Base-by-base conservation (phyloP, 1,140 invertebrate genomes). In the Phenacoccus solenopsis region DNA sequence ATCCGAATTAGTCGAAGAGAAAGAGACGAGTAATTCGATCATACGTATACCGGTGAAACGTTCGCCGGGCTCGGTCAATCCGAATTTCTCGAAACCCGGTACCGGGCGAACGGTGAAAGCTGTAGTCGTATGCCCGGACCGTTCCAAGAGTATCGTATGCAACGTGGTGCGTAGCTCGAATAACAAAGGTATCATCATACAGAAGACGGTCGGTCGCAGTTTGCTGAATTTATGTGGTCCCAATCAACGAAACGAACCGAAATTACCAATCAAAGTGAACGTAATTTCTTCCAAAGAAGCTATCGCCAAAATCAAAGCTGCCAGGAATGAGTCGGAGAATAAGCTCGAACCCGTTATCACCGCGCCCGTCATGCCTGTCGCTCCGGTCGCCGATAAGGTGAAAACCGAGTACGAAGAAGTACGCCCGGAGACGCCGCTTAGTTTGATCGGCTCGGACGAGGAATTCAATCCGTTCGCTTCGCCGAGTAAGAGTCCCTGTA, bases 371-470 rank as follows among this genome's bases (percentile, higher is more conserved):
- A 9, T 20, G 56, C 4, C 56, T 7, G n/a, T 7, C 56, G n/a
- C 5, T n/a, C 56, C 16, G 4, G n/a, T 16, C 56, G 7, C 5
- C 56, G n/a, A 59, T 20, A 24, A 24, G 9, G 59, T 27, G 3
- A 64, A 64, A 64, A 64, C 16, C 10, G 59, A 64, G 3, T 64
- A 64, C 59, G 59, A 64, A 3, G 59, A 64, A 64, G 16, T 64
- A 27, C 59, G 59, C 2, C 59, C 59, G 59, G 59, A 64, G 25
- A 64, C 59, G 21, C 59, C 59, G 59, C 21, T 4, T 24, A 64
- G 59, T 27, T 27, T 64, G 59, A 64, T 64, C 22, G 59, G 21
- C 59, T 64, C 59, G 59, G 59, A 64, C 21, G 59, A 64, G 12
- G 59, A 64, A 25, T 25, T 24, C 22, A 4, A 24, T 64, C 59